Conservation (phyloP, 2,888 invertebrate genomes). For the Ennomos erosarius region DNA sequence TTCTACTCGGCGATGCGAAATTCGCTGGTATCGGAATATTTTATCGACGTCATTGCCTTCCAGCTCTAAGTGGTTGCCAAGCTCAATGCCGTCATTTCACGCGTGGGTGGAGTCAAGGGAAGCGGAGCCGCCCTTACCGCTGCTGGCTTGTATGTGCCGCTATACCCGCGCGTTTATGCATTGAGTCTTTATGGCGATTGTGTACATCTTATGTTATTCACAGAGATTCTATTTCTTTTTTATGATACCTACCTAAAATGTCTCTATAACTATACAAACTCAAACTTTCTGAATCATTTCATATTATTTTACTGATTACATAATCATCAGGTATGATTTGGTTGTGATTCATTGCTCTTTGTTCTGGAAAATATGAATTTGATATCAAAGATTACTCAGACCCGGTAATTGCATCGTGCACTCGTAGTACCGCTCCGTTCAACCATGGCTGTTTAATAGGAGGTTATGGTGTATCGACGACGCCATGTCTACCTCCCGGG, state of each 20-base stretch:
- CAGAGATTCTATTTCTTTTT: neutral
- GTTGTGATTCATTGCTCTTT: neutral
- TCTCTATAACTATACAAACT: constrained; percentile 6
- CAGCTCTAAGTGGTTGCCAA: constrained; percentile 29
- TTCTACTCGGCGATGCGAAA: constrained; percentile 12
- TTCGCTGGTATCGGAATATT: constrained; percentile 23
- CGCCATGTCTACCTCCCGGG: constrained; percentile 71
- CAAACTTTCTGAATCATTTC: neutral
- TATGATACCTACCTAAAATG: constrained; percentile 1
- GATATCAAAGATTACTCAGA: constrained; percentile 15
- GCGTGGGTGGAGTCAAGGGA: constrained; percentile 33
- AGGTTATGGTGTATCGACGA: constrained; percentile 67
- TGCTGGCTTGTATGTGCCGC: constrained; percentile 20
- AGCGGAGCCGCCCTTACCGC: constrained; percentile 17
- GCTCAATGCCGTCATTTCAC: constrained; percentile 32
- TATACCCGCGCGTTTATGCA: constrained; percentile 13
- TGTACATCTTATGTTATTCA: constrained; percentile 16
- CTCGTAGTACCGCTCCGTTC: constrained; percentile 30
- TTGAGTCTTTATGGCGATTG: constrained; percentile 20
- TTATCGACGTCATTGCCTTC: constrained; percentile 24
- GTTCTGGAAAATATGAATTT: constrained; percentile 9
- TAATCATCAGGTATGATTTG: constrained; percentile 1
- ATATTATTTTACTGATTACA: neutral
- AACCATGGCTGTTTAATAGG: constrained; percentile 58
- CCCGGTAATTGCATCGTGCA: constrained; percentile 22